Evolutionary conservation across 2,113 vertebrate genomes (phyloP).

Genomic region (Dipodomys stephensi): DNA sequence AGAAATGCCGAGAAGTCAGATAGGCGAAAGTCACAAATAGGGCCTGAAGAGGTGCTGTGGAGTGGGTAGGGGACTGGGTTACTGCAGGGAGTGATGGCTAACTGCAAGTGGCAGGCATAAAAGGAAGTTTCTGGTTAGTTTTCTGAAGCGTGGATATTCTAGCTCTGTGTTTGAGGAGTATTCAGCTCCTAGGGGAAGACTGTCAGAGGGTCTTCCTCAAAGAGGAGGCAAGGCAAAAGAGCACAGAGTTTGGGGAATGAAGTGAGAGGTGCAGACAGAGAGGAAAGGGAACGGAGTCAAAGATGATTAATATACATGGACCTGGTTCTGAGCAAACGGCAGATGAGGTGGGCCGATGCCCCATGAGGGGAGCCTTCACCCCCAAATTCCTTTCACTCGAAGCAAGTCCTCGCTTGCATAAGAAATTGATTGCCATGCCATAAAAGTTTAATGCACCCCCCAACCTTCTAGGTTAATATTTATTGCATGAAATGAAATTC

Average conservation of each 20-base stretch:
- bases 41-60: accelerated
- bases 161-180: not conserved
- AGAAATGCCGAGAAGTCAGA: not conserved
- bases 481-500: slow-evolving; percentile 73
- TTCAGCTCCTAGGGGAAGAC: not conserved
- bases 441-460: slow-evolving; percentile 77
- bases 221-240: not conserved
- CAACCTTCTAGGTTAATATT: slow-evolving; percentile 74
- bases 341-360: not conserved
- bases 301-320: not conserved
- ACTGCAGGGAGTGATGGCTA: not conserved
- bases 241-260: not conserved
- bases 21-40: accelerated
- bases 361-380: not conserved
- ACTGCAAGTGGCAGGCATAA: not conserved
- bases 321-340: not conserved
- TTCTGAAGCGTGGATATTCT: not conserved
- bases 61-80: not conserved
- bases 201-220: slow-evolving; percentile 34
- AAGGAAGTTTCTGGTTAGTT: not conserved
- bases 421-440: slow-evolving; percentile 53
- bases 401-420: slow-evolving; percentile 2
- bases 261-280: not conserved
- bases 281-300: not conserved
- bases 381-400: not conserved